A percentile compares a stretch with the other conserved stretches of the same genome.
These are phyloP conservation scores for Mystacides longicornis DNA, from an alignment of 2,888 invertebrate genomes.

Conservation along the genomic window DNA sequence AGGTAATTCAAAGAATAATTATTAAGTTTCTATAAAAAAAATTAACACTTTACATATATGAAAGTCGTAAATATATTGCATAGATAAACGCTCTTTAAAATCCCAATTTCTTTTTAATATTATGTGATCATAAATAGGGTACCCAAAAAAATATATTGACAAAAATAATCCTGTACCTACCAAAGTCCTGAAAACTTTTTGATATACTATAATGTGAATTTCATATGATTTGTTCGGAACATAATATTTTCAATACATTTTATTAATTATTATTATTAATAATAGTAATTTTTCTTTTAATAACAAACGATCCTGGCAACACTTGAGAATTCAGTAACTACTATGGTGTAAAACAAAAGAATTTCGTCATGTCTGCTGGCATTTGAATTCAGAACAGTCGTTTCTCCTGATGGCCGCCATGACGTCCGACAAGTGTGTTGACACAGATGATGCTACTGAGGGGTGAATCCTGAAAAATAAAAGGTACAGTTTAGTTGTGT, in stretches of 20 bases:
- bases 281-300: neutral
- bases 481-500: too few species aligned
- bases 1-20: too few species aligned
- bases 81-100: too few species aligned
- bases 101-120: too few species aligned
- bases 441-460: conserved; percentile 50
- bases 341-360: neutral
- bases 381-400: conserved; percentile 60
- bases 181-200: neutral
- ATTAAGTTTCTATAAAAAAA: too few species aligned
- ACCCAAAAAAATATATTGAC: too few species aligned
- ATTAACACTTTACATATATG: too few species aligned
- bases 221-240: neutral
- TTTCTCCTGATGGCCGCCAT: conserved; percentile 64
- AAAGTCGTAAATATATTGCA: too few species aligned
- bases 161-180: too few species aligned
- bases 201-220: neutral
- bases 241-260: too few species aligned
- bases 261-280: too few species aligned
- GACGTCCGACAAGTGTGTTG: conserved; percentile 64
- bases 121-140: too few species aligned
- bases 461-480: conserved; percentile 54
- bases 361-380: conserved; percentile 32
- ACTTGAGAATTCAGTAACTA: conserved; percentile 1
- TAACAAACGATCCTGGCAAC: neutral